Evolutionary conservation across 2,888 invertebrate species (phyloP).

Genomic region (Synergus japonicus): DNA sequence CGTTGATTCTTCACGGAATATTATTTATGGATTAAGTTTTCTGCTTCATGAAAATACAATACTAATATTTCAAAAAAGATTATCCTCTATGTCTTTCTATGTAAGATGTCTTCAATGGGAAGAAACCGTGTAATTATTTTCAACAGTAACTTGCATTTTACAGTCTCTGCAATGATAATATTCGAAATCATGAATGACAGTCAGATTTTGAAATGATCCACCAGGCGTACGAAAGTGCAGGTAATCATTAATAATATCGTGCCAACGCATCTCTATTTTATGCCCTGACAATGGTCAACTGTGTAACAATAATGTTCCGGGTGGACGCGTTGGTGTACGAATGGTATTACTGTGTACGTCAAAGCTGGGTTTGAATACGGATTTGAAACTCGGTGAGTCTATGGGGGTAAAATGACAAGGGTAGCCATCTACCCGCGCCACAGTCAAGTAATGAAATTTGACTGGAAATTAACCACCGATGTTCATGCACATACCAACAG

Average conservation of each 20-base stretch:
- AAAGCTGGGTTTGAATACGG: slow-evolving; percentile 17
- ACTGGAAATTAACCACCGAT: slow-evolving; percentile 75
- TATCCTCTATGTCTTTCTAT: too few species aligned
- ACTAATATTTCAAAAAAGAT: not conserved
- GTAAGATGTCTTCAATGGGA: not conserved
- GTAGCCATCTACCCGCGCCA: slow-evolving; percentile 66
- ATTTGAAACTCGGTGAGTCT: slow-evolving; percentile 33
- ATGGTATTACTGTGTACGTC: slow-evolving; percentile 21
- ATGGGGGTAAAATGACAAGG: slow-evolving; percentile 44
- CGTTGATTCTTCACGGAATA: not conserved
- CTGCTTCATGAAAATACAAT: not conserved
- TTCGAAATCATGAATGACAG: not conserved
- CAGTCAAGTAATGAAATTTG: slow-evolving; percentile 76
- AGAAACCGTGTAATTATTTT: not conserved
- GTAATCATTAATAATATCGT: slow-evolving; percentile 69
- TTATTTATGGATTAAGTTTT: not conserved
- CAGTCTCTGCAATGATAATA: not conserved
- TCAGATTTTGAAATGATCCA: slow-evolving; percentile 17
- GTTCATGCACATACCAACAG: slow-evolving; percentile 26
- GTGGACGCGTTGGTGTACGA: slow-evolving; percentile 50
- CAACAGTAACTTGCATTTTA: too few species aligned
- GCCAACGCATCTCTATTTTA: slow-evolving; percentile 62
- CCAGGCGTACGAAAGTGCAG: slow-evolving; percentile 42
- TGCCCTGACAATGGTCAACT: slow-evolving; percentile 70
- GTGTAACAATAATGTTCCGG: slow-evolving; percentile 73